Base-by-base conservation (phyloP, 2,113 vertebrate species). In the Phaethornis superciliosus region DNA sequence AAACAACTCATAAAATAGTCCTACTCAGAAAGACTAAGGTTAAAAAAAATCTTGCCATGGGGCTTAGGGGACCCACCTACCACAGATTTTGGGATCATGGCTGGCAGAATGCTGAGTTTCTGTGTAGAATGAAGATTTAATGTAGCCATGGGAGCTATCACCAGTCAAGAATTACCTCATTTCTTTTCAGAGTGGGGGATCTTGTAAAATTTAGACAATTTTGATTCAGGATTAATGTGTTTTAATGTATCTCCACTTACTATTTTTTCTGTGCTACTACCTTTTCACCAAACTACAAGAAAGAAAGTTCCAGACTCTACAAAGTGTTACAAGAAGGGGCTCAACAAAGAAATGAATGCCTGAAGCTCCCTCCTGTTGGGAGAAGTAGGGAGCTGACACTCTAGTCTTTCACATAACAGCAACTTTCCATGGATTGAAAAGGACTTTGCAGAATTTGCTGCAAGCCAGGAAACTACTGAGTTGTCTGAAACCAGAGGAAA, bases 401-500 rank as follows among this genome's bases (percentile, higher is more conserved):
- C 10, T 49, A 60, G 17, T 15, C 55, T 65, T 33, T 35, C 12
- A 82, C 76, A 46, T 32, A 44, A 76, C 1, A 1, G 23, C 52
- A 90, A 93, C 3, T 69, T 72, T 23, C 26, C 49, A 49, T 13
- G 22, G 49, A 58, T 27, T 0, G 2, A 20, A 63, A 15, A 86
- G 21, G 28, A 55, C 21, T 83, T 79, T 0, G 2, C 3, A 71
- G 60, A 75, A 42, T n/a, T 78, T 91, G 5, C 20, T 0, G 0
- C 44, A 87, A 68, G 15, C 16, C 19, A 54, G 19, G 23, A 83
- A 83, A 18, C 6, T 56, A 54, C 44, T n/a, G n/a, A 64, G 49
- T 33, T 56, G 8, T 33, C 49, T 64, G n/a, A 90, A 93, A 90
- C 14, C 30, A 69, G 37, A 65, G 24, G 10, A 85, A 89, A 80